Conservation (phyloP, 37 sponge, comb jelly and placozoan species). For the Halisarca cf. caerulea region DNA sequence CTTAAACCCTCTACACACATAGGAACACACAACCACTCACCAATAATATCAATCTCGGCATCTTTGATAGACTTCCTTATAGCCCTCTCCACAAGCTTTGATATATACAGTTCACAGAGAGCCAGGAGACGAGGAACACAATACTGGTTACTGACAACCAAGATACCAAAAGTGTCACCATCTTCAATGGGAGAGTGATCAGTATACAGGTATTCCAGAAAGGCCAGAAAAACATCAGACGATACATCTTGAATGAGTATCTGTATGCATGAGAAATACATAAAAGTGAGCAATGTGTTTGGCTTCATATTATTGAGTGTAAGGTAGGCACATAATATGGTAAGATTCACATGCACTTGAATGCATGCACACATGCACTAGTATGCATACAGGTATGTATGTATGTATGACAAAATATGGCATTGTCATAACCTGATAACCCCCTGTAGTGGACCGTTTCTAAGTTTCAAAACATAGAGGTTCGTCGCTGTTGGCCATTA, state of each 20-base stretch:
- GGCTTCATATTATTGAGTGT: too few species aligned
- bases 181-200: constrained; percentile 85
- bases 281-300: too few species aligned
- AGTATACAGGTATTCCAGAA: constrained; percentile 87
- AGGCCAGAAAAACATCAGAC: constrained; percentile 58
- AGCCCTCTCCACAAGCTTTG: constrained; percentile 74
- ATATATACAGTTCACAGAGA: constrained; percentile 83
- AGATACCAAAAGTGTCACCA: constrained; percentile 67
- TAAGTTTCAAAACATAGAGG: too few species aligned
- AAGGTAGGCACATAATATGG: too few species aligned
- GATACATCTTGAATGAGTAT: constrained; percentile 58
- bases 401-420: too few species aligned
- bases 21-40: constrained; percentile 28
- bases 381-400: too few species aligned
- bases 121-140: constrained; percentile 70
- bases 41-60: constrained; percentile 72
- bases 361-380: too few species aligned
- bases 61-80: constrained; percentile 55
- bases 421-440: too few species aligned
- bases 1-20: not conserved
- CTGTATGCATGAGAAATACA: too few species aligned
- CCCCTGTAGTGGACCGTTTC: too few species aligned
- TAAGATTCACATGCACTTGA: too few species aligned
- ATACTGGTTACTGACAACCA: constrained; percentile 75
- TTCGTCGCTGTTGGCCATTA: too few species aligned